Percentiles rank a stretch among this genome's conserved stretches.
Evolutionary conservation across 2,888 invertebrate genomes (phyloP).

Genomic region (Diaperis boleti): DNA sequence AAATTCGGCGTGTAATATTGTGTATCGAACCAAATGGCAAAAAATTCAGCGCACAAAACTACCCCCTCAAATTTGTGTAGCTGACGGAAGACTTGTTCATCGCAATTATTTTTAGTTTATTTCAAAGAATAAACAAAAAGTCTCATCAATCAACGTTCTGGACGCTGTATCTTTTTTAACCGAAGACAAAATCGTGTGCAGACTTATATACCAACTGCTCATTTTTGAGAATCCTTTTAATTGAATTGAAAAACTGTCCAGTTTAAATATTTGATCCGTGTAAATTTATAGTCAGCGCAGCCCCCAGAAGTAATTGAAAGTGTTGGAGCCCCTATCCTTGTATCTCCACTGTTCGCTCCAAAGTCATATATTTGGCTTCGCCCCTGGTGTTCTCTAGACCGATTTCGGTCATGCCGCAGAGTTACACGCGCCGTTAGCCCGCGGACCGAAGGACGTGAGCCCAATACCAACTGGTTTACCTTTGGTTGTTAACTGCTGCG

Average conservation of each 20-base stretch:
- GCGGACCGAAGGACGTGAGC: constrained; percentile 59
- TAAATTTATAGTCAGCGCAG: constrained; percentile 1
- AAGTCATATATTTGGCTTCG: constrained; percentile 52
- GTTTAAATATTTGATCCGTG: constrained; percentile 8
- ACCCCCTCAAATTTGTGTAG: too few relatives aligned
- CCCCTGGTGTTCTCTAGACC: constrained; percentile 41
- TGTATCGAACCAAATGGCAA: too few relatives aligned
- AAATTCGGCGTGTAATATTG: too few relatives aligned
- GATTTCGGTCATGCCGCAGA: constrained; percentile 55
- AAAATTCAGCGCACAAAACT: too few relatives aligned
- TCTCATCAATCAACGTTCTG: too few relatives aligned
- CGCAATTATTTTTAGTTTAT: too few relatives aligned
- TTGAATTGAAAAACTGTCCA: constrained; percentile 5
- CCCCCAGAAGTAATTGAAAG: constrained; percentile 35
- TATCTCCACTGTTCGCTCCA: constrained; percentile 49
- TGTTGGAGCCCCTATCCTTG: constrained; percentile 39
- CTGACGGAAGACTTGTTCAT: too few relatives aligned
- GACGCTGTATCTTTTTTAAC: too few relatives aligned
- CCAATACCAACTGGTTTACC: constrained; percentile 55
- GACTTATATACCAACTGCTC: too few relatives aligned
- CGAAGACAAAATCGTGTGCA: too few relatives aligned
- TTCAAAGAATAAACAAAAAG: too few relatives aligned
- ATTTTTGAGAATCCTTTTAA: constrained; percentile 5
- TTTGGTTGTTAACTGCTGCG: constrained; percentile 56
- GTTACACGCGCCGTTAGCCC: constrained; percentile 66